Conservation (phyloP, 2,888 invertebrate species). For the Lamproptera curius region DNA sequence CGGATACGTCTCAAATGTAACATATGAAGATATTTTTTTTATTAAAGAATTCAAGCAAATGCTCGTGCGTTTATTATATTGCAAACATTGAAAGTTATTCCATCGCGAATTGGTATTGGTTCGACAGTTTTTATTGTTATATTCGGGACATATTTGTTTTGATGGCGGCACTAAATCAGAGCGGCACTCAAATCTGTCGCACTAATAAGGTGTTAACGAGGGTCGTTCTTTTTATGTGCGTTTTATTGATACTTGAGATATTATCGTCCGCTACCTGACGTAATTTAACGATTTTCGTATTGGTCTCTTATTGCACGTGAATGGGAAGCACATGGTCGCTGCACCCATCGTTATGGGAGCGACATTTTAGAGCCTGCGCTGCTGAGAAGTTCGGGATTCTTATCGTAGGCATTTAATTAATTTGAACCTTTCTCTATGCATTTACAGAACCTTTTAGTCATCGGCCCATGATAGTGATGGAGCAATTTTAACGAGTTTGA, state of each 20-base stretch:
- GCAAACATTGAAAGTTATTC: too few relatives aligned
- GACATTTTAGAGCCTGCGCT: conserved; percentile 55
- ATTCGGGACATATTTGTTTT: conserved; percentile 24
- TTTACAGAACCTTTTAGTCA: too few relatives aligned
- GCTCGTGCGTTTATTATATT: too few relatives aligned
- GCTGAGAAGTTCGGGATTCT: conserved; percentile 27
- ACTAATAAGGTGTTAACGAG: conserved; percentile 71
- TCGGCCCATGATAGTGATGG: too few relatives aligned
- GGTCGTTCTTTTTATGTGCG: conserved; percentile 68
- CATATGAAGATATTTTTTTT: background rate
- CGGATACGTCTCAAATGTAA: background rate
- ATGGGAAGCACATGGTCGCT: background rate
- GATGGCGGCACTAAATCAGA: conserved; percentile 58
- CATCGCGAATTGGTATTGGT: too few relatives aligned
- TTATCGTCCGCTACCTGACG: conserved; percentile 48
- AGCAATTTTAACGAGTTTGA: too few relatives aligned
- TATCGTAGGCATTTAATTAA: conserved; percentile 4
- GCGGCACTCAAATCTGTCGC: conserved; percentile 62
- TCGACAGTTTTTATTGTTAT: conserved; percentile 19
- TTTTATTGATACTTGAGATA: conserved; percentile 67
- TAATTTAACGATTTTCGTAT: conserved; percentile 43
- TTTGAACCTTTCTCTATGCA: background rate
- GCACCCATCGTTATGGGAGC: too few relatives aligned
- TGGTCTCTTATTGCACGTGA: conserved; percentile 46
- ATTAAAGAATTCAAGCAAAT: too few relatives aligned